Conservation (phyloP, 2,113 vertebrate species). For the Scytalopus superciliaris region DNA sequence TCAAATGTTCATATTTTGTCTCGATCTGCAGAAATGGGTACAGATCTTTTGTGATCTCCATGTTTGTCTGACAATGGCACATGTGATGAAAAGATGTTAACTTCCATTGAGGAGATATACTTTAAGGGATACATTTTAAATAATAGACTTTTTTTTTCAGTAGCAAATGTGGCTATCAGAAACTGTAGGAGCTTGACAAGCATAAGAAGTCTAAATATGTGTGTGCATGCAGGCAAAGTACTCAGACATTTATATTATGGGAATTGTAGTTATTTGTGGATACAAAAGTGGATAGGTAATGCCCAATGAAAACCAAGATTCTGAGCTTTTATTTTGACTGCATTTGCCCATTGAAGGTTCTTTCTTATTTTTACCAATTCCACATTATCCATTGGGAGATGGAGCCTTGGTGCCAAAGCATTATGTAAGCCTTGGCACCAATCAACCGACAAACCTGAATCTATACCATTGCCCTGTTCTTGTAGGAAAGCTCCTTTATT, state of each 20-base stretch:
- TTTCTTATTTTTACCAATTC: neutral
- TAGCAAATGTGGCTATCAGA: neutral
- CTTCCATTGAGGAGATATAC: neutral
- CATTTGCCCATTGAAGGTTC: neutral
- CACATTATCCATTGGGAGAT: accelerated
- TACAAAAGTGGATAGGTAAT: neutral
- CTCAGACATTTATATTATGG: constrained; percentile 25
- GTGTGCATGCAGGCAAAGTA: neutral
- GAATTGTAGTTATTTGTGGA: neutral
- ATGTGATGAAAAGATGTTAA: neutral
- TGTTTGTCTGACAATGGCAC: neutral
- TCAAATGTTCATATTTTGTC: neutral
- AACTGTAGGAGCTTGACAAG: neutral
- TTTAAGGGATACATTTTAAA: neutral
- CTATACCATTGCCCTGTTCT: neutral
- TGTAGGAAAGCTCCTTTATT: neutral
- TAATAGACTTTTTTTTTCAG: neutral
- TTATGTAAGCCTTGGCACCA: neutral
- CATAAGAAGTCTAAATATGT: neutral
- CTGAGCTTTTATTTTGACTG: neutral
- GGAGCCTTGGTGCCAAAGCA: neutral
- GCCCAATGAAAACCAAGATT: neutral
- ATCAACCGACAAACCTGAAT: neutral
- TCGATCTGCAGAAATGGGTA: neutral
- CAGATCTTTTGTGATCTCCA: neutral